Evolutionary conservation across 2,888 invertebrate genomes (phyloP), one percentile per base, ranked within the genome.

Genomic region (Drosophila meridiana): DNA sequence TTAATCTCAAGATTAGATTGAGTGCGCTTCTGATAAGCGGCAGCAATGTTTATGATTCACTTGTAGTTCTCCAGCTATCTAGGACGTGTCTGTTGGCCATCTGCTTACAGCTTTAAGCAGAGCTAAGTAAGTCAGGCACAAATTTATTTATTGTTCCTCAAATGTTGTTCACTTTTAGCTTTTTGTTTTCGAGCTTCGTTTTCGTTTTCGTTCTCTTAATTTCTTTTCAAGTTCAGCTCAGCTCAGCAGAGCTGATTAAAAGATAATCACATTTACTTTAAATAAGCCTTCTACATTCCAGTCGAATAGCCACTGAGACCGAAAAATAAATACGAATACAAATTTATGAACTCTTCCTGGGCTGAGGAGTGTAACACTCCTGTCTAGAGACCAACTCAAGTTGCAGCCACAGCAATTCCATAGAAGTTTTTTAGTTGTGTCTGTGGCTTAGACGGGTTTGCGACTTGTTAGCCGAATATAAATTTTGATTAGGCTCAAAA

Each of bases 1-100:
- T 89, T 87, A 87, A 87, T 87, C 87, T 89, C 69, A 73, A 89
- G 86, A 86, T 89, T 86, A 87, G 87, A 89, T 87, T 67, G 62
- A 82, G 80, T 76, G 65, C 69, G 71, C 68, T 63, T 73, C 55
- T 76, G 84, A 88, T 78, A 88, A 75, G 63, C 80, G 64, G 45
- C 28, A 69, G 47, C 63, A 66, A 74, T 69, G 79, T 70, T 69
- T 79, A 70, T 63, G 69, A 55, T 14, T 60, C 67, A 68, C 57
- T 59, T 55, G 58, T 67, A 70, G 69, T 65, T 63, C 42, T n/a
- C 8, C 30, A 8, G 13, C 36, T 59, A 76, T 63, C 65, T 73
- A 68, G 69, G 62, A 73, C 76, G 68, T 80, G 74, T 83, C 59
- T 56, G 59, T 63, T n/a, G 38, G 34, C 45, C 66, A 67, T 60